Evolutionary conservation across 1,140 invertebrate species (phyloP), one percentile per base, ranked within the genome.

Genomic region (Pseudomyrmex flavicornis): DNA sequence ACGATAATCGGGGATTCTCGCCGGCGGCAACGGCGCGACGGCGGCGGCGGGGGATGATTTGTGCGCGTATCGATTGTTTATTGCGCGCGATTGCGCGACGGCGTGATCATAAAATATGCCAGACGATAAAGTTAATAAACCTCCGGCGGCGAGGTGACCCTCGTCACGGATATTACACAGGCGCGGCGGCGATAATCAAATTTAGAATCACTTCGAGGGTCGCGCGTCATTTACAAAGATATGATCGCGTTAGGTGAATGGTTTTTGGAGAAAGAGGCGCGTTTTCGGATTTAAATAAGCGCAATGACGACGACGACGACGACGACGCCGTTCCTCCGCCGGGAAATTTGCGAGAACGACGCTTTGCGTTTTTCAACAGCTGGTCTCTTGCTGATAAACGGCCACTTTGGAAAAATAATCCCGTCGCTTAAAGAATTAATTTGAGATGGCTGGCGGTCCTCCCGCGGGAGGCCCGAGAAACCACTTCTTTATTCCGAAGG

Each of bases 351-450:
- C 75, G 52, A 3, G 75, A 46, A 48, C 50, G 35, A 59, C 54
- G 26, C 15, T 72, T 61, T 50, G 12, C 66, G 17, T 80, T 70
- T 35, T 70, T 50, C 58, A 46, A 46, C 50, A 46, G 13, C 54
- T 20, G 50, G 10, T n/a, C 54, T 15, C n/a, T 26, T 50, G 65
- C 70, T 80, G 76, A 80, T 80, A 80, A 80, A 80, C 76, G 76
- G 76, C 76, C 76, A 80, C 76, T 80, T 80, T 70, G 54, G 54
- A 70, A 59, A 80, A 80, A 80, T 80, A 72, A 80, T 80, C 66
- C 20, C 46, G 76, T 44, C 54, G 76, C 66, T 80, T 80, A 80
- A 80, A 80, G 76, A 70, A 80, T 80, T 80, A 80, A 80, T 72
- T 72, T 70, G 65, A 79, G 66, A 79, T 79, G 65, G 75, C 75